Conservation (phyloP, 2,113 vertebrate genomes). For the Periophthalmodon schlosseri region DNA sequence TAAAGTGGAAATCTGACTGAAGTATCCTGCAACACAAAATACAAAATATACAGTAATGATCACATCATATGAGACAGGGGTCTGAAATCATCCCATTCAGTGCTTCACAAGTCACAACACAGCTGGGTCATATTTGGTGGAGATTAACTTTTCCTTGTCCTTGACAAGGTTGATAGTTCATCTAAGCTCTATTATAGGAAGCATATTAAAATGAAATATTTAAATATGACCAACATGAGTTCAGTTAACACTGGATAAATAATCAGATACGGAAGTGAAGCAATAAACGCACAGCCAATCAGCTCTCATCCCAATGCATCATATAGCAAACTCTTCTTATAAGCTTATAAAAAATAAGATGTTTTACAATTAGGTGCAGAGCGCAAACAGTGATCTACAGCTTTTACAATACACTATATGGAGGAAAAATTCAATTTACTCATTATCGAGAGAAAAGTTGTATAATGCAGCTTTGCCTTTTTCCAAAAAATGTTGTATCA, state of each 20-base stretch:
- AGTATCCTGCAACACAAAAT: conserved; percentile 83
- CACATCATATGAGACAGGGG: no score
- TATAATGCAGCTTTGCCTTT: no score
- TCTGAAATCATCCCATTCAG: no score
- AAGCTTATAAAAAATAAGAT: background rate
- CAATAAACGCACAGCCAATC: no score
- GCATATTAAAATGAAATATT: background rate
- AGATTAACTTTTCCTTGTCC: background rate
- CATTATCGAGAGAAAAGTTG: background rate
- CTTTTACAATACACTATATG: background rate
- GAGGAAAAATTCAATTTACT: no score
- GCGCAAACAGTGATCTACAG: background rate
- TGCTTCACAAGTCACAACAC: no score
- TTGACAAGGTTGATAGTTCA: background rate
- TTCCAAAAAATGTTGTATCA: background rate
- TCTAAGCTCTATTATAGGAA: background rate
- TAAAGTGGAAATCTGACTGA: conserved; percentile 95
- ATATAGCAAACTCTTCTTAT: background rate
- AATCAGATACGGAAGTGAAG: no score
- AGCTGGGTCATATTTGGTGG: no score
- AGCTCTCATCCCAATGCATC: background rate
- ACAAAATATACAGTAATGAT: conserved; percentile 14
- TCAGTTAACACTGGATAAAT: background rate
- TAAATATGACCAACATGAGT: background rate
- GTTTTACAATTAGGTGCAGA: no score